Percentiles rank a stretch among this genome's conserved stretches.
Conservation (phyloP, 2,888 invertebrate genomes). For the Ethmia dodecea region DNA sequence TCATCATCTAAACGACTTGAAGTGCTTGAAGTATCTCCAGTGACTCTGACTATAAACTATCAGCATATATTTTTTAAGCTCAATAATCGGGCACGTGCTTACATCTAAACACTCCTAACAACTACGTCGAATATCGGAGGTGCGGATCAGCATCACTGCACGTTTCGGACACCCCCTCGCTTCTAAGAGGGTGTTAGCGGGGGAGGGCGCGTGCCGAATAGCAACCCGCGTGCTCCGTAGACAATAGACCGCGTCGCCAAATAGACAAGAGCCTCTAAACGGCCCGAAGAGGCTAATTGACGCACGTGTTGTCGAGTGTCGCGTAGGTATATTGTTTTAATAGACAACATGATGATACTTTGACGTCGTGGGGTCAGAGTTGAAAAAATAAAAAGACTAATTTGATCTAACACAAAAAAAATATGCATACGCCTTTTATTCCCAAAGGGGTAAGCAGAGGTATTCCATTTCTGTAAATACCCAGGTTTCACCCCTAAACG, state of each 20-base stretch:
- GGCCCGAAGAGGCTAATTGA: constrained; percentile 12
- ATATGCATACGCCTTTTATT: no score
- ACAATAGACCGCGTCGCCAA: no score
- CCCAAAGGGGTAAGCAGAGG: no score
- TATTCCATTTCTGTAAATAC: no score
- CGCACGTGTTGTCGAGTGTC: constrained; percentile 9
- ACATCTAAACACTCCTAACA: no score
- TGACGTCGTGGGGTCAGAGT: no score
- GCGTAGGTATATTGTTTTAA: constrained; percentile 3
- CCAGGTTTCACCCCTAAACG: no score
- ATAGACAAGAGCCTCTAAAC: constrained; percentile 1
- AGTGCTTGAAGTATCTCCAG: not conserved
- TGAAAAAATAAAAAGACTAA: no score
- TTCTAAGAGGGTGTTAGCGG: constrained; percentile 5
- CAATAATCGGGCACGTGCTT: constrained; percentile 27
- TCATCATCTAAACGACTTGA: no score
- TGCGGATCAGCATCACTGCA: constrained; percentile 25
- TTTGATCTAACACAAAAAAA: no score
- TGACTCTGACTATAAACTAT: not conserved
- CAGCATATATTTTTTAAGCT: no score
- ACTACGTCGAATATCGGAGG: constrained; percentile 22
- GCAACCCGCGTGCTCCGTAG: constrained; percentile 3
- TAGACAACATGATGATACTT: no score
- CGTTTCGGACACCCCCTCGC: constrained; percentile 23
- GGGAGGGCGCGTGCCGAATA: constrained; percentile 12